Base-by-base conservation (phyloP, 30 jellyfish, hydroid and myxozoan species). In the Turritopsis dohrnii region DNA sequence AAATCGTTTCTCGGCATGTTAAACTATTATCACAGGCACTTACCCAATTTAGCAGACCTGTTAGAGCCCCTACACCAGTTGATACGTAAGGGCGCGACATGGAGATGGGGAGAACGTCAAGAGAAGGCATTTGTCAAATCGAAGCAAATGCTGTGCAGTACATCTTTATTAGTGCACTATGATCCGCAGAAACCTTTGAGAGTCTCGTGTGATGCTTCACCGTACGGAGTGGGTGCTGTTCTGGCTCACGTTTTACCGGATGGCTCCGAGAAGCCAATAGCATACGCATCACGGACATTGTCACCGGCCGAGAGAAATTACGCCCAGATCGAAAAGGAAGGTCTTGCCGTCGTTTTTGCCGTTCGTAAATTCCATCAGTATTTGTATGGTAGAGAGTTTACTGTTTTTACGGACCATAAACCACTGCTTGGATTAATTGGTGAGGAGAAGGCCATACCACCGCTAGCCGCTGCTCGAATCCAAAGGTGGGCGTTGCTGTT, bases 201-300 rank as follows among this genome's bases (percentile, higher is more conserved):
- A 5, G 53, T 88, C 4, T 20, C 91, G 31, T 75, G 81, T 60
- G 95, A 71, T 83, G 95, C 90, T 21, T 88, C 90, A 25, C 86
- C 91, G 0, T 83, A 88, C 53, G 90, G 96, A 27, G 84, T 88
- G 1, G 92, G 96, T 29, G 95, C 96, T 29, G 95, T 83, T n/a
- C 81, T 88, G 21, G 21, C 95, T 7, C 95, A 88, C 65, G 71
- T 22, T 16, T 21, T 41, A 1, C 23, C 8, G 24, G 82, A 79
- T 52, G 88, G 88, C 7, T 52, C 65, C 28, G 87, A 81, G 69
- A 1, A 52, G 13, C 88, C 88, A 1, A 71, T 81, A 3, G 66
- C 84, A 24, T 75, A 16, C 31, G 85, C 90, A 13, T 79, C 92
- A 1, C 16, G 60, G 20, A 84, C 84, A 22, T 53, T 84, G 52